phyloP scores from a whole-genome alignment of 2,113 vertebrate genomes.

The Ailuropoda melanoleuca region DNA sequence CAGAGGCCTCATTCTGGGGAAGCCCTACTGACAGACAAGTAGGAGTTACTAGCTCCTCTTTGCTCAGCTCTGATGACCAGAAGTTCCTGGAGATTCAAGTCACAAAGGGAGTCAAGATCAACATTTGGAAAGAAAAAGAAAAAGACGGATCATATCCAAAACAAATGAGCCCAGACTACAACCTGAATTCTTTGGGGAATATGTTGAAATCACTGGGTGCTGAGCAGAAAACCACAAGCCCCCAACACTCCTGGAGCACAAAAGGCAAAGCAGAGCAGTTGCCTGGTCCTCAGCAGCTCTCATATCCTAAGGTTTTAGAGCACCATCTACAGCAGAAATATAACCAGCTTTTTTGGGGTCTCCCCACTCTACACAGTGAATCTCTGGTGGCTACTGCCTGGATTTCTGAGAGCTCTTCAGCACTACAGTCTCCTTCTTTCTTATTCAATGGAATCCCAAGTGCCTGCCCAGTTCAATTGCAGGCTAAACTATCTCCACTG shows the following conservation, averaged over 20 bases:
- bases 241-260: neutral
- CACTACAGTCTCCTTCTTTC: neutral
- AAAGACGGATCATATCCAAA: neutral
- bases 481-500: neutral
- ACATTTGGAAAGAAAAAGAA: conserved; percentile 8
- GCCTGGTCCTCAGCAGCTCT: neutral
- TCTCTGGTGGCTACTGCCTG: conserved; percentile 58
- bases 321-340: neutral
- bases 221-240: neutral
- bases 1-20: neutral
- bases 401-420: neutral
- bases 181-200: neutral
- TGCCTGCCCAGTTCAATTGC: neutral
- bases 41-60: neutral
- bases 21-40: neutral
- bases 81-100: neutral
- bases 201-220: neutral
- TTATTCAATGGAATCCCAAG: conserved; percentile 37
- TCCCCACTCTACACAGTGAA: conserved; percentile 68
- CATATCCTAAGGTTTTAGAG: neutral
- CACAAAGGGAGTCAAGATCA: neutral
- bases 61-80: neutral
- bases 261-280: neutral
- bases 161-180: neutral
- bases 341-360: conserved; percentile 65